Conservation (phyloP, 1,140 invertebrate species). For the Leptoteleia sp. region DNA sequence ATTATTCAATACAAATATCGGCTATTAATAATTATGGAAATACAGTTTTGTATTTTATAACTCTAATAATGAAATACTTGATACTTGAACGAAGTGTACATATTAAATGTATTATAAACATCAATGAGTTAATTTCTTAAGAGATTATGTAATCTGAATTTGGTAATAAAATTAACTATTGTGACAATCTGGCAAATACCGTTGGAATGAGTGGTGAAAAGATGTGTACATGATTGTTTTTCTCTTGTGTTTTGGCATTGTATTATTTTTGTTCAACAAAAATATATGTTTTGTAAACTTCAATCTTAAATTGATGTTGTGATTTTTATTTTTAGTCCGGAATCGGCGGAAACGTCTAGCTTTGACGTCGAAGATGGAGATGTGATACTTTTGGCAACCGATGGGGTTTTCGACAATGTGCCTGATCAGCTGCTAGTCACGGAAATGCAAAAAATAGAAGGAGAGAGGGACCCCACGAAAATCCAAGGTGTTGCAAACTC, state of each 20-base stretch:
- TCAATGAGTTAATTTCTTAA: not conserved
- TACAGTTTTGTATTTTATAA: slow-evolving; percentile 14
- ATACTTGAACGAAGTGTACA: no score
- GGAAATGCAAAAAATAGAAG: slow-evolving; percentile 87
- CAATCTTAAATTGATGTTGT: slow-evolving; percentile 3
- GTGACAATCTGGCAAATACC: not conserved
- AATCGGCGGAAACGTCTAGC: slow-evolving; percentile 86
- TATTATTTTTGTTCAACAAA: not conserved
- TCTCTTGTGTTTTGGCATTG: not conserved
- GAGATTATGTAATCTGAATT: slow-evolving; percentile 15
- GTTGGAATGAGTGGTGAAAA: not conserved
- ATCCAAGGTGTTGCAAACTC: slow-evolving; percentile 95
- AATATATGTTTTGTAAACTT: not conserved
- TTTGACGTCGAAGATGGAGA: slow-evolving; percentile 97
- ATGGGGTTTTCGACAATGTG: slow-evolving; percentile 99
- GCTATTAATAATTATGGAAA: slow-evolving; percentile 24
- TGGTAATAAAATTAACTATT: slow-evolving; percentile 10
- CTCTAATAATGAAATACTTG: no score
- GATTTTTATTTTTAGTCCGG: slow-evolving; percentile 37
- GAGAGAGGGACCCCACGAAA: slow-evolving; percentile 86
- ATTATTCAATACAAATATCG: slow-evolving; percentile 1
- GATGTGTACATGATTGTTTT: no score
- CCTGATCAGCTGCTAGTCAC: slow-evolving; percentile 93
- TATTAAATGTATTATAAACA: slow-evolving; percentile 26
- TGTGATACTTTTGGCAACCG: slow-evolving; percentile 96